Conservation (phyloP, 2,797 vertebrate species). For the Malurus leucopterus region DNA sequence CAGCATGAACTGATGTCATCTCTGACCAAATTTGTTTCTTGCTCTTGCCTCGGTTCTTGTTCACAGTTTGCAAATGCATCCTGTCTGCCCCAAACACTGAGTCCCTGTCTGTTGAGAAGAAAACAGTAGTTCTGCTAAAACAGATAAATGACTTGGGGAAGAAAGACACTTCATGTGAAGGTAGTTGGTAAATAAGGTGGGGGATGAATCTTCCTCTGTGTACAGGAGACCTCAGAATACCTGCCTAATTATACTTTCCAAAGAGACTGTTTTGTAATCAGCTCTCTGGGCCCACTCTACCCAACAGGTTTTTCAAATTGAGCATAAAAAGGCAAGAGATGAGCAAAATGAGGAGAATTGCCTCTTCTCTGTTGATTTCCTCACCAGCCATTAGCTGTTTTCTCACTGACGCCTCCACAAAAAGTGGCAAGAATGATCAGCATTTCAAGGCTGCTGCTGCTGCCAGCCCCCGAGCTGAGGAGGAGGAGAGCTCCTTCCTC, state of each 20-base stretch:
- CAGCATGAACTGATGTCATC: neutral
- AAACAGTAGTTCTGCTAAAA: neutral
- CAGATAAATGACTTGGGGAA: neutral
- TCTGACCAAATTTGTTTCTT: neutral
- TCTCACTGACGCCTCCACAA: constrained; percentile 32
- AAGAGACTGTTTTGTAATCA: neutral
- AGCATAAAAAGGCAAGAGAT: constrained; percentile 24
- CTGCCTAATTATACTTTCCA: neutral
- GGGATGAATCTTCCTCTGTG: neutral
- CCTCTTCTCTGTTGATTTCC: constrained; percentile 18
- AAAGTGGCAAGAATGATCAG: constrained; percentile 23
- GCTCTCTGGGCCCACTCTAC: neutral
- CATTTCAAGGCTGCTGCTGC: constrained; percentile 3
- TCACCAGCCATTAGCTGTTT: constrained; percentile 40
- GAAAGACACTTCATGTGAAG: neutral
- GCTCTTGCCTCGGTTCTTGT: neutral
- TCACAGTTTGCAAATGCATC: neutral
- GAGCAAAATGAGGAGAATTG: neutral
- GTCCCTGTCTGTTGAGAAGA: neutral
- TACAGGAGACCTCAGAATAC: neutral
- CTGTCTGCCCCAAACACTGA: neutral
- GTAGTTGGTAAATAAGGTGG: neutral
- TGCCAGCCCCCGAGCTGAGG: neutral
- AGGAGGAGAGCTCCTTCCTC: constrained; percentile 22
- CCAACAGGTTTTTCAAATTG: neutral